Base-by-base conservation (phyloP, 2,113 vertebrate species). In the Anolis carolinensis region DNA sequence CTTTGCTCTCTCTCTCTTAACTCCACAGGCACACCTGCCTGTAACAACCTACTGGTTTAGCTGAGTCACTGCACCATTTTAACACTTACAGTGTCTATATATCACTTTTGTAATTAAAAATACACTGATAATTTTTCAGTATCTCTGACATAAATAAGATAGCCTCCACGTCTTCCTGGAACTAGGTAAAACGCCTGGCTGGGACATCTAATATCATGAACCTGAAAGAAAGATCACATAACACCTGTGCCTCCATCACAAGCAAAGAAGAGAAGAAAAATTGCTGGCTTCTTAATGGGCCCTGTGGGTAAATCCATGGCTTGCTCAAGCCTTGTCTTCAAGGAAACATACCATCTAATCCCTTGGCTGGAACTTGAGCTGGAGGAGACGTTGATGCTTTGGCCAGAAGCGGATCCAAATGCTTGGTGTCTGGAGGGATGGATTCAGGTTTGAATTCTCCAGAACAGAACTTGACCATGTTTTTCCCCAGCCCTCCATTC, bases 281-380 rank as follows among this genome's bases (percentile, higher is more conserved):
- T 18, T 79, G 16, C 39, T 4, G 50, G n/a, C 39, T 77, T 32
- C 25, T 71, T 30, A 5, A n/a, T 55, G 30, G 79, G 63, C 30
- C 70, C 23, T n/a, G 72, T 30, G 23, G 30, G 9, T 11, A 67
- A 65, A 83, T 44, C 6, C 44, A 8, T 75, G 20, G 10, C 2
- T 30, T 39, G 0, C n/a, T 0, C 0, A 10, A n/a, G 30, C 23
- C 18, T 10, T 65, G n/a, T 23, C 0, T 2, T 0, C 1, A 1
- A 20, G 3, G 36, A 4, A 52, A 94, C 95, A 96, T 87, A 98
- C 98, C 98, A 7, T 97, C 97, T 95, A 98, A 97, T 85, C 97
- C 96, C 85, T 97, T 97, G 50, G 79, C 50, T 0, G 93, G 93
- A 63, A 88, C 30, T 82, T 89, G 93, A 1, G 90, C 44, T 6